These are phyloP conservation scores for Noctuana brunneofusca DNA, from an alignment of 2,888 invertebrate genomes.

Conservation along the genomic window DNA sequence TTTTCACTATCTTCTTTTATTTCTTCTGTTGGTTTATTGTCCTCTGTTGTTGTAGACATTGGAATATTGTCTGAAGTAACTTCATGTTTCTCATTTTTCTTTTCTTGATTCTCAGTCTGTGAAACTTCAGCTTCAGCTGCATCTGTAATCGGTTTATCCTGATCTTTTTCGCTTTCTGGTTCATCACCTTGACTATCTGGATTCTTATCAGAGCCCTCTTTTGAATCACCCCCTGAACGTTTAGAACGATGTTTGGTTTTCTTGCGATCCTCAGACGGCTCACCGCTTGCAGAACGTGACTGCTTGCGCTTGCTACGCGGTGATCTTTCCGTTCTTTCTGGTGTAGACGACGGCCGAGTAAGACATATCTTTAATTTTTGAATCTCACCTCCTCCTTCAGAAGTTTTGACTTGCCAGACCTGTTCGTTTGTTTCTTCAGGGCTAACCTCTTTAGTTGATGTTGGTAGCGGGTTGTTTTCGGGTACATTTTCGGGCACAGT, in stretches of 20 bases:
- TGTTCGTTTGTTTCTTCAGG: slow-evolving; percentile 70
- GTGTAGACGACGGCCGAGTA: slow-evolving; percentile 81
- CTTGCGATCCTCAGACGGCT: slow-evolving; percentile 76
- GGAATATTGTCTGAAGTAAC: slow-evolving; percentile 48
- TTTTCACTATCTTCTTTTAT: slow-evolving; percentile 43
- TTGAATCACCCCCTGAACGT: slow-evolving; percentile 60
- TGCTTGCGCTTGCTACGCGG: slow-evolving; percentile 79
- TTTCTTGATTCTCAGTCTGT: too few species aligned
- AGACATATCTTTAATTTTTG: slow-evolving; percentile 85
- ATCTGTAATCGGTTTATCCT: slow-evolving; percentile 47
- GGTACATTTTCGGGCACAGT: slow-evolving; percentile 31
- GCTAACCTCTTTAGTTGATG: slow-evolving; percentile 58
- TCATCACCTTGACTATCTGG: slow-evolving; percentile 62
- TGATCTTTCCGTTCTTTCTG: slow-evolving; percentile 77
- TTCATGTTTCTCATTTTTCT: too few species aligned
- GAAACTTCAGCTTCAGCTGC: not conserved
- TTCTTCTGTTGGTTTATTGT: slow-evolving; percentile 52
- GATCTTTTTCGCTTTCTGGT: slow-evolving; percentile 51
- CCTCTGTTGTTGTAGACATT: slow-evolving; percentile 66
- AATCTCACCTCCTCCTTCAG: slow-evolving; percentile 82
- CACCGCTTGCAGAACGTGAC: slow-evolving; percentile 75
- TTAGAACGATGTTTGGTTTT: slow-evolving; percentile 68
- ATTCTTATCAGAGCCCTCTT: slow-evolving; percentile 63
- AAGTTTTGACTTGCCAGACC: slow-evolving; percentile 81
- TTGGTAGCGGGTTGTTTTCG: slow-evolving; percentile 55